A percentile compares a stretch with the other conserved stretches of the same genome.
Conservation (phyloP, 2,113 vertebrate genomes). For the Maccullochella peelii region DNA sequence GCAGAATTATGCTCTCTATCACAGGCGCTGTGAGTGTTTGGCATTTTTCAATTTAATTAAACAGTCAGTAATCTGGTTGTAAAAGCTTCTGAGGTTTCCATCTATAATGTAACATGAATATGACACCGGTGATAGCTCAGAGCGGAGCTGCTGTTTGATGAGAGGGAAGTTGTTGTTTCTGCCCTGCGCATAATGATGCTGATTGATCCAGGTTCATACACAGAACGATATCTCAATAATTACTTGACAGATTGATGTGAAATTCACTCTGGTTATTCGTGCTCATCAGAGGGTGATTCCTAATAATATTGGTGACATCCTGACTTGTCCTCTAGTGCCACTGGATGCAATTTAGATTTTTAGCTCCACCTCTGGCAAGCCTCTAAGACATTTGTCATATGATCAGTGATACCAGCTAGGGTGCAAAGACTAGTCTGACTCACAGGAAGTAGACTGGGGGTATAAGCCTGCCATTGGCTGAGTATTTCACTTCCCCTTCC, state of each 20-base stretch:
- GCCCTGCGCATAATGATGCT: not conserved
- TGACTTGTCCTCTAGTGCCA: not conserved
- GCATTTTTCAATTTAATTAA: slow-evolving; percentile 73
- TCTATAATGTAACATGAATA: slow-evolving; percentile 29
- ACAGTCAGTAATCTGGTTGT: slow-evolving; percentile 63
- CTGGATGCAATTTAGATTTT: not conserved
- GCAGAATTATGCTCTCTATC: slow-evolving; percentile 55
- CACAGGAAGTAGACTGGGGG: too few relatives aligned
- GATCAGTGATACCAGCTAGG: not conserved
- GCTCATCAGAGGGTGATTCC: not conserved
- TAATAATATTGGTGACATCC: not conserved
- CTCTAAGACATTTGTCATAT: not conserved
- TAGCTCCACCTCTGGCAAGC: not conserved
- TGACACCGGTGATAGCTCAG: slow-evolving; percentile 3
- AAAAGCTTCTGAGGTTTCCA: slow-evolving; percentile 48
- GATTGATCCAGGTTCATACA: slow-evolving; percentile 14
- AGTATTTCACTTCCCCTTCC: too few relatives aligned
- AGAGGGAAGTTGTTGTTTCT: slow-evolving; percentile 43
- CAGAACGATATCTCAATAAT: slow-evolving; percentile 3
- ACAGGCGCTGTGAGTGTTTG: slow-evolving; percentile 40
- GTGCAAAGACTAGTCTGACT: not conserved
- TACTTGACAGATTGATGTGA: not conserved
- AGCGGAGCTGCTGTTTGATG: slow-evolving; percentile 28
- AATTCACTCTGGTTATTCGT: not conserved
- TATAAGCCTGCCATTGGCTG: too few relatives aligned